A percentile compares a stretch with the other conserved stretches of the same genome.
Evolutionary conservation across 2,113 vertebrate genomes (phyloP).

Genomic region (Edolisoma coerulescens): DNA sequence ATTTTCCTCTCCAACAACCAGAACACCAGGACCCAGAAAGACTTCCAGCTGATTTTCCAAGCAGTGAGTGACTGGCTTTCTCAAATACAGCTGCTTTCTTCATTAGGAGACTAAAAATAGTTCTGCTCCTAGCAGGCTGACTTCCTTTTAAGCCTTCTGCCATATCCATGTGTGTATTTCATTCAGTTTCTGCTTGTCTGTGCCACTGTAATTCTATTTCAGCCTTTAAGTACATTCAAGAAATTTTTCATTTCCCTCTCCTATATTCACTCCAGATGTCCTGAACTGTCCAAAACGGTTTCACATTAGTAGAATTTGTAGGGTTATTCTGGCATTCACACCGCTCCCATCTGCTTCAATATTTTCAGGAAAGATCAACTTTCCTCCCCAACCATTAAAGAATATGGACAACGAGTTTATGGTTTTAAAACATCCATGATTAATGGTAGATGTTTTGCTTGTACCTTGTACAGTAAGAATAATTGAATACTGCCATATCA

Average conservation of each 20-base stretch:
- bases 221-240: constrained; percentile 61
- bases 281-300: constrained; percentile 37
- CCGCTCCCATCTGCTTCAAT: constrained; percentile 43
- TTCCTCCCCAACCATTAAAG: constrained; percentile 11
- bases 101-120: constrained; percentile 77
- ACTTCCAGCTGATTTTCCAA: constrained; percentile 67
- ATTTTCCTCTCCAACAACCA: constrained; percentile 36
- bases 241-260: constrained; percentile 60
- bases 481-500: neutral
- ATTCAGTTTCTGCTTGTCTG: constrained; percentile 70
- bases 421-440: neutral
- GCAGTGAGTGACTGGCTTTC: constrained; percentile 57
- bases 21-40: constrained; percentile 58
- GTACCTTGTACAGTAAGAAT: neutral
- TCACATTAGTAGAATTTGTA: constrained; percentile 30
- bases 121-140: constrained; percentile 57
- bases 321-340: constrained; percentile 40
- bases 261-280: constrained; percentile 53
- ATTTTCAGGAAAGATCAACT: constrained; percentile 65
- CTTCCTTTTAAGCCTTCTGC: constrained; percentile 72
- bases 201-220: constrained; percentile 68
- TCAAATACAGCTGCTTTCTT: constrained; percentile 75
- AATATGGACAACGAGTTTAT: neutral
- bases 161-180: constrained; percentile 68
- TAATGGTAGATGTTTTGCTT: neutral